Evolutionary conservation across 2,113 vertebrate genomes (phyloP), one percentile per base, ranked within the genome.

Genomic region (Malurus cyaneus): DNA sequence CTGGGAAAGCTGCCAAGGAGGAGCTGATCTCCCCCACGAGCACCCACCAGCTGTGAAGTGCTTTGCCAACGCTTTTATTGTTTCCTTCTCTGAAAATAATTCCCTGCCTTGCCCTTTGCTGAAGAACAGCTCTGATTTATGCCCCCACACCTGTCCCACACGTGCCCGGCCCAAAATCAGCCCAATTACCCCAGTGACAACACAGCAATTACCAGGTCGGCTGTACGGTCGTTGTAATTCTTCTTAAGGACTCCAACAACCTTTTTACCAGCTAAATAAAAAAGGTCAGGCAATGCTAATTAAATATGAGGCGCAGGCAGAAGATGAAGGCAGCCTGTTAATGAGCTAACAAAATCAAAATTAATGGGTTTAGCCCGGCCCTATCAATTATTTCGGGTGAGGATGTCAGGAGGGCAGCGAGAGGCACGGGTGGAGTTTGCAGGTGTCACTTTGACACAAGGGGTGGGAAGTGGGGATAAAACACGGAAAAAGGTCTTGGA

Each of bases 261-360:
- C 96, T 97, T 97, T 86, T 89, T 74, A 92, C 70, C 94, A 97
- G 92, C 95, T 96, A 96, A 96, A 97, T 93, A 97, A 97, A 96
- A 96, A 97, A 97, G 94, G 95, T 97, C 97, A 96, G 67, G 57
- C 95, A 91, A 70, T 25, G 92, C 79, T 86, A 96, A 95, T 97
- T 96, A 97, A 96, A 96, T 94, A 92, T 61, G 93, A 94, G 32
- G 71, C 50, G 67, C 91, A 90, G 92, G 92, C 73, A 89, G 87
- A 79, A 96, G 92, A 95, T 66, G 85, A 94, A 90, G 86, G 88
- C 87, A 96, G 86, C 64, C 72, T 77, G 50, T 96, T 97, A 96
- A 93, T 46, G 88, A 96, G 67, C 80, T 88, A 96, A 88, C 88
- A 94, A 95, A 96, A 91, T 60, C 50, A 88, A 85, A 97, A 96